Percentiles rank a stretch among this genome's conserved stretches.
Evolutionary conservation across 2,888 invertebrate species (phyloP).

Genomic region (Drosophila melanosoma): DNA sequence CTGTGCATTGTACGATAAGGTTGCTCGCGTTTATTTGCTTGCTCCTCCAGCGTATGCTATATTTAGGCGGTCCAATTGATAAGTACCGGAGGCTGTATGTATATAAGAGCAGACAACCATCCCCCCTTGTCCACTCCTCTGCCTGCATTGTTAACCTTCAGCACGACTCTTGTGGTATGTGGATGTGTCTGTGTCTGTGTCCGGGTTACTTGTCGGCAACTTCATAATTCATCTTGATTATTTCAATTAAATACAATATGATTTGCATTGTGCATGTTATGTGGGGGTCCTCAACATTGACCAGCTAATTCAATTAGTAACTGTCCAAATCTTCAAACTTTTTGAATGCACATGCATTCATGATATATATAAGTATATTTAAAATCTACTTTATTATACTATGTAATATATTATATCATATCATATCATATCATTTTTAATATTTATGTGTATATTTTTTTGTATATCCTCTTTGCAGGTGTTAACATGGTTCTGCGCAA

Average conservation of each 20-base stretch:
- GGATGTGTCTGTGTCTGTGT: slow-evolving; percentile 5
- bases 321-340: slow-evolving; percentile 33
- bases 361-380: not conserved
- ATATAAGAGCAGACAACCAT: not conserved
- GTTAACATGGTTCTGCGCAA: slow-evolving; percentile 95
- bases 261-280: slow-evolving; percentile 65
- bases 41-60: slow-evolving; percentile 38
- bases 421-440: not conserved
- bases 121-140: slow-evolving; percentile 13
- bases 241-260: slow-evolving; percentile 77
- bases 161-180: slow-evolving; percentile 51
- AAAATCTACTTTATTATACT: not conserved
- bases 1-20: slow-evolving; percentile 44
- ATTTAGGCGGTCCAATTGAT: slow-evolving; percentile 65
- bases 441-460: not conserved
- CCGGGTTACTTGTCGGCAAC: slow-evolving; percentile 54
- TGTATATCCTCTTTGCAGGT: slow-evolving; percentile 86
- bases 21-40: slow-evolving; percentile 33
- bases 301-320: slow-evolving; percentile 71
- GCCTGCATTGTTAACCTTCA: slow-evolving; percentile 68
- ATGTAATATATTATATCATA: not conserved
- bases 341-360: slow-evolving; percentile 14
- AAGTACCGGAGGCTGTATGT: slow-evolving; percentile 49
- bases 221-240: slow-evolving; percentile 72
- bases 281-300: slow-evolving; percentile 65